Percentiles rank a stretch among this genome's conserved stretches.
These are phyloP conservation scores for Drosophila anomalata DNA, from an alignment of 2,888 invertebrate genomes.

Conservation along the genomic window DNA sequence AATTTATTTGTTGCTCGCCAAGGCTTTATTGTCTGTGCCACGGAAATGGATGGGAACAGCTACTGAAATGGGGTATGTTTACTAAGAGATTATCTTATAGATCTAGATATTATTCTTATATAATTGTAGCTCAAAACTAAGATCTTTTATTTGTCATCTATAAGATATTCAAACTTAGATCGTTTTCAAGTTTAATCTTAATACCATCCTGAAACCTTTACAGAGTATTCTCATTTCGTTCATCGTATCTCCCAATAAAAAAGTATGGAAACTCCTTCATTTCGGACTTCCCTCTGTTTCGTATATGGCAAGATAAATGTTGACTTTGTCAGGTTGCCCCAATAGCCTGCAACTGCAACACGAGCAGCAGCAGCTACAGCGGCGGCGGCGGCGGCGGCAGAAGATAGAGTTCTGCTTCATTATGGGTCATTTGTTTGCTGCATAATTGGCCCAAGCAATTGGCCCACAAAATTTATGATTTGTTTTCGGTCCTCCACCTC, in stretches of 20 bases:
- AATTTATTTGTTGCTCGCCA: constrained; percentile 66
- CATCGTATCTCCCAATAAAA: not conserved
- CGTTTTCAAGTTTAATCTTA: not conserved
- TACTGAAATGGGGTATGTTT: constrained; percentile 16
- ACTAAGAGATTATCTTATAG: not conserved
- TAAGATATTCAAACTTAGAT: too few relatives aligned
- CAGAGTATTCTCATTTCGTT: constrained; percentile 25
- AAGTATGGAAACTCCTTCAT: constrained; percentile 9
- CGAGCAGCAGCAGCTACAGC: constrained; percentile 9
- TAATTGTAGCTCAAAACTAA: too few relatives aligned
- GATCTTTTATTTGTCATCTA: too few relatives aligned
- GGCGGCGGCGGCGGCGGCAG: constrained; percentile 13
- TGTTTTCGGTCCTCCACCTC: constrained; percentile 25
- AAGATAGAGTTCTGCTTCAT: constrained; percentile 63
- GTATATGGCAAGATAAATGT: constrained; percentile 68
- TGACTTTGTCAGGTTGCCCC: constrained; percentile 72
- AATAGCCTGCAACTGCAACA: constrained; percentile 24
- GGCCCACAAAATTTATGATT: constrained; percentile 74
- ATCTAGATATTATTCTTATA: too few relatives aligned
- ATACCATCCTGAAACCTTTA: not conserved
- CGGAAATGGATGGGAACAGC: constrained; percentile 15
- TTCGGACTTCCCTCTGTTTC: constrained; percentile 31
- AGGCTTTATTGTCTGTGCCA: constrained; percentile 47
- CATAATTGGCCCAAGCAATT: constrained; percentile 73
- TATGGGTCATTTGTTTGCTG: constrained; percentile 78